These are phyloP conservation scores for Brachionus koreanus DNA, from an alignment of 1,140 invertebrate species.

Conservation along the genomic window DNA sequence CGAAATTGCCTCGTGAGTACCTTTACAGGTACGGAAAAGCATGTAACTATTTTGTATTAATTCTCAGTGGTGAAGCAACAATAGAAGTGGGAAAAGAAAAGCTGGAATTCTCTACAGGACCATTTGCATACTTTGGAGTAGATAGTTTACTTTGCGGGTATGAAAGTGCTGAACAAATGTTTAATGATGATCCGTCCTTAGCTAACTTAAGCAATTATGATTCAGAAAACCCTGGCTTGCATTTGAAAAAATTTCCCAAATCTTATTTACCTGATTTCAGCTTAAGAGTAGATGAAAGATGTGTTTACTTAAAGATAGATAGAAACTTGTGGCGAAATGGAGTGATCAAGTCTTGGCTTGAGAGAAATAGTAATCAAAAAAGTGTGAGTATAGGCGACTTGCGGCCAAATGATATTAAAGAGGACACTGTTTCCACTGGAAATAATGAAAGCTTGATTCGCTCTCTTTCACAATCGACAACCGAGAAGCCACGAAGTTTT, in stretches of 20 bases:
- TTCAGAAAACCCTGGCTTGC: neutral
- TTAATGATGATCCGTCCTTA: neutral
- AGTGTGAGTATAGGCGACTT: neutral
- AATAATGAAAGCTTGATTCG: neutral
- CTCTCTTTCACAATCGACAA: neutral
- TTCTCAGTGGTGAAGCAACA: constrained; percentile 25
- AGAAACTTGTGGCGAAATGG: constrained; percentile 33
- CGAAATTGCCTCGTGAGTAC: constrained; percentile 35
- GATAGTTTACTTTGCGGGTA: constrained; percentile 21
- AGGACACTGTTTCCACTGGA: neutral
- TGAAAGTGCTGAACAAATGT: neutral
- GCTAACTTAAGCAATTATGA: neutral
- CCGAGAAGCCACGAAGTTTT: neutral
- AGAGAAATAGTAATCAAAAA: constrained; percentile 20
- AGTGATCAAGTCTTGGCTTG: constrained; percentile 33
- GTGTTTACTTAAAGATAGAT: constrained; percentile 35
- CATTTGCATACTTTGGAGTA: constrained; percentile 45
- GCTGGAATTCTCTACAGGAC: constrained; percentile 3
- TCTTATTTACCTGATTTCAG: constrained; percentile 41
- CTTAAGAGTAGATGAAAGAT: constrained; percentile 31
- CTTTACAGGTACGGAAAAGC: constrained; percentile 35
- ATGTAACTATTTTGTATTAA: constrained; percentile 36
- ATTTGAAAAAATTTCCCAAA: neutral
- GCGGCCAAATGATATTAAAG: neutral
- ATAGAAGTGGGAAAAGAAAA: constrained; percentile 44